Conservation (phyloP, 2,113 vertebrate genomes). For the Lepidothrix coronata region DNA sequence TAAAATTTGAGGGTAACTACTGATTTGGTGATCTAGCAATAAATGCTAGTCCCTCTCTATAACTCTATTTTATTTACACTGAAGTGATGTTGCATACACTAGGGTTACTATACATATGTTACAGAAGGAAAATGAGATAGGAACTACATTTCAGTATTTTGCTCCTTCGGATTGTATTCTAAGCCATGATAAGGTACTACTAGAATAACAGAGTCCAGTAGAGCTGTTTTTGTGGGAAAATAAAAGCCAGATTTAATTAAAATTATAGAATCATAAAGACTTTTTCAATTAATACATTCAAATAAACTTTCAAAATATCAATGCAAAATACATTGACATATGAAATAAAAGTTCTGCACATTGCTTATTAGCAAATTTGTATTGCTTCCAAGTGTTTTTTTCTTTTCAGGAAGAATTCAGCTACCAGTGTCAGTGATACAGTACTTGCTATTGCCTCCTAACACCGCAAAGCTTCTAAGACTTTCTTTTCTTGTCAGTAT, state of each 20-base stretch:
- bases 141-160: neutral
- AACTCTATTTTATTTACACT: slow-evolving; percentile 58
- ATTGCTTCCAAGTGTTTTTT: neutral
- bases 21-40: neutral
- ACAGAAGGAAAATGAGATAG: slow-evolving; percentile 48
- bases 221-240: slow-evolving; percentile 56
- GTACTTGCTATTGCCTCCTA: neutral
- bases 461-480: neutral
- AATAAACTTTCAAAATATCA: slow-evolving; percentile 50
- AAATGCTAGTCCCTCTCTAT: neutral
- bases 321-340: slow-evolving; percentile 44
- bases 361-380: neutral
- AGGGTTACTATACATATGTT: slow-evolving; percentile 59
- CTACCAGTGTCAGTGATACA: neutral
- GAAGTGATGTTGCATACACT: neutral
- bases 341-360: slow-evolving; percentile 4
- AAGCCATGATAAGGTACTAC: neutral
- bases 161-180: slow-evolving; percentile 3
- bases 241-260: slow-evolving; percentile 64
- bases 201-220: slow-evolving; percentile 45
- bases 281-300: slow-evolving; percentile 44
- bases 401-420: neutral
- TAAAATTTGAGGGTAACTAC: neutral
- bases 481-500: neutral
- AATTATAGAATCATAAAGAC: slow-evolving; percentile 23